Base-by-base conservation (phyloP, 2,888 invertebrate genomes). In the Nowickia ferox region DNA sequence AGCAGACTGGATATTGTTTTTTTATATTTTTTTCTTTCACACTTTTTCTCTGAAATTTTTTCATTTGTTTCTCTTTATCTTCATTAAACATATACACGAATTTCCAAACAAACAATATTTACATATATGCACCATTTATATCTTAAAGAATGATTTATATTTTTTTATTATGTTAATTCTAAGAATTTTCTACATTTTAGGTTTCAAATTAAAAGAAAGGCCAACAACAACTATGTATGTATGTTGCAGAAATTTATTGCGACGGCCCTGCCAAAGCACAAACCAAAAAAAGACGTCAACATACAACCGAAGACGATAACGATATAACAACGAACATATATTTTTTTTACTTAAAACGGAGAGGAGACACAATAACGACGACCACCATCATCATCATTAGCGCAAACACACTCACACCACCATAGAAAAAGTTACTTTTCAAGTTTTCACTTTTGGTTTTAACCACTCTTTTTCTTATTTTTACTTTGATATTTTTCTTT, bases 391-490 rank as follows among this genome's bases (percentile, higher is more conserved):
- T 68, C 75, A 81, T 63, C 57, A 57, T 30, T 17, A 77, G 81
- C 76, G 84, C 69, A 87, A 88, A 83, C 87, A 84, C 84, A 87
- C 86, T 80, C 86, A 77, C 77, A 77, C 65, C 88, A 66, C 84
- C 80, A 84, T 87, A 74, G 38, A 59, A 74, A 89, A 88, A 85
- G 68, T 85, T 69, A 83, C 85, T 87, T 89, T 89, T 89, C 90
- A 88, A 89, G 90, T 90, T 90, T 90, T 90, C 89, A 90, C 87
- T 87, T 88, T 87, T 87, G 77, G 82, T 80, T 85, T 87, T 84
- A 79, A 63, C 10, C 71, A 74, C 79, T 72, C 30, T 77, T 84
- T 86, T 84, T 75, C 59, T 59, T 59, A 42, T 3, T 57, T 66
- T 17, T 17, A 59, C n/a, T 59, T 59, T 59, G 19, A 53, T 17